These are phyloP conservation scores for Drosophila fuyamai DNA, from an alignment of 1,140 invertebrate species.

Conservation along the genomic window DNA sequence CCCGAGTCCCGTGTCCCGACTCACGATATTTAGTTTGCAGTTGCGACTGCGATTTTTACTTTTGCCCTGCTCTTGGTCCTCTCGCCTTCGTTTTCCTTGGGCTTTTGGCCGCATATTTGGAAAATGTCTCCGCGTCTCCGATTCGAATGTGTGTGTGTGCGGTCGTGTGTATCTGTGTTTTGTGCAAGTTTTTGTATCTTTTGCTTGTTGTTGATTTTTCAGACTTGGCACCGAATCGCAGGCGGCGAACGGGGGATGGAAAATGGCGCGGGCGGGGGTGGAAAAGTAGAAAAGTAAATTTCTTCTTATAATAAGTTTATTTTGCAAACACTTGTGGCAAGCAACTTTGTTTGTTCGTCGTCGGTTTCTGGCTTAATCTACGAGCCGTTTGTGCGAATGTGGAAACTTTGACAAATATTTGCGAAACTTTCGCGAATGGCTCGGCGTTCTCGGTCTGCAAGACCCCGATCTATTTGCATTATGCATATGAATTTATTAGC, in stretches of 20 bases:
- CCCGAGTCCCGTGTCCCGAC: slow-evolving; percentile 19
- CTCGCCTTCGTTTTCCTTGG: slow-evolving; percentile 52
- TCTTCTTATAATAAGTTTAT: slow-evolving; percentile 84
- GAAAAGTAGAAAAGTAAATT: slow-evolving; percentile 71
- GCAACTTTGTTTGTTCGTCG: slow-evolving; percentile 80
- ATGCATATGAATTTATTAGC: slow-evolving; percentile 79
- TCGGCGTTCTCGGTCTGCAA: slow-evolving; percentile 18
- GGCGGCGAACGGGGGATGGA: slow-evolving; percentile 1
- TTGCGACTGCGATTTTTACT: slow-evolving; percentile 81
- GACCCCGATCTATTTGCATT: slow-evolving; percentile 74
- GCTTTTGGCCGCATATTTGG: slow-evolving; percentile 62
- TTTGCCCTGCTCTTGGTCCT: slow-evolving; percentile 44
- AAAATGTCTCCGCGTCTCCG: slow-evolving; percentile 68
- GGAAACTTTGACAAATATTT: slow-evolving; percentile 83
- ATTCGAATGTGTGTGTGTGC: slow-evolving; percentile 26
- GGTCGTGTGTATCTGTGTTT: slow-evolving; percentile 53
- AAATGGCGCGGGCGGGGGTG: slow-evolving; percentile 10
- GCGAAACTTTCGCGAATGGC: slow-evolving; percentile 71
- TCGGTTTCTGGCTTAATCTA: slow-evolving; percentile 77
- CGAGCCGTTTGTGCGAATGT: slow-evolving; percentile 82
- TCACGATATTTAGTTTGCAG: slow-evolving; percentile 80
- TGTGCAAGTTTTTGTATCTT: slow-evolving; percentile 81
- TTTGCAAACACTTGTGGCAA: slow-evolving; percentile 84
- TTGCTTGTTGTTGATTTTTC: slow-evolving; percentile 80
- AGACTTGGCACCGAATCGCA: slow-evolving; percentile 68